Evolutionary conservation across 2,797 vertebrate genomes (phyloP), one percentile per base, ranked within the genome.

Genomic region (Phaenicophaeus curvirostris): DNA sequence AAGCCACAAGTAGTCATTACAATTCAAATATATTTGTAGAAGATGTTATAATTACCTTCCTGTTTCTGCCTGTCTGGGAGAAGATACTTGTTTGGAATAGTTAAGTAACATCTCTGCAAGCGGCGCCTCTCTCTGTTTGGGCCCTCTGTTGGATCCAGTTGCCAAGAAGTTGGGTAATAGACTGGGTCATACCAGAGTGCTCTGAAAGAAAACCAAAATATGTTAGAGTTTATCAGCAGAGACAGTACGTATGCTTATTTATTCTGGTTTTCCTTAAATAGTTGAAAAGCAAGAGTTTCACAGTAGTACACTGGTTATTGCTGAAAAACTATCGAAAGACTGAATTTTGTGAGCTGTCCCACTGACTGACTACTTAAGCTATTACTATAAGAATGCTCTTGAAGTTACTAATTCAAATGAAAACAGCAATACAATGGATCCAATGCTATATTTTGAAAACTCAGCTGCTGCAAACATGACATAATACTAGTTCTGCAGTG

Each of bases 31-130:
- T 14, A 37, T 4, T 68, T 11, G 9, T 11, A 48, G 42, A 61
- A 61, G 37, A 87, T 66, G 12, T 41, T 44, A 50, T 24, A 30
- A 37, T 96, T 97, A 99, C 99, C 99, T 96, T 99, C 99, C 42
- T 98, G 93, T 93, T 99, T 99, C 67, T 98, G 99, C 69, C 99
- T 98, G 94, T 99, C 99, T 95, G 98, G 98, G 18, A 99, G 99
- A 86, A 99, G 98, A 78, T 99, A 99, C 96, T 99, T 99, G 97
- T 99, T 99, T 65, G 99, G 99, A 93, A 99, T 99, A 85, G 99
- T 99, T 89, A 99, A 98, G 96, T 99, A 99, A 96, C 99, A 99
- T 85, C 99, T 98, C 97, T 99, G 99, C 57, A 99, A 97, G 28
- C 99, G 98, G 16, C 99, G 98, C 8, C 99, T 98, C 95, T 99